Base-by-base conservation (phyloP, 2,888 invertebrate species). In the Xylocampa areola region DNA sequence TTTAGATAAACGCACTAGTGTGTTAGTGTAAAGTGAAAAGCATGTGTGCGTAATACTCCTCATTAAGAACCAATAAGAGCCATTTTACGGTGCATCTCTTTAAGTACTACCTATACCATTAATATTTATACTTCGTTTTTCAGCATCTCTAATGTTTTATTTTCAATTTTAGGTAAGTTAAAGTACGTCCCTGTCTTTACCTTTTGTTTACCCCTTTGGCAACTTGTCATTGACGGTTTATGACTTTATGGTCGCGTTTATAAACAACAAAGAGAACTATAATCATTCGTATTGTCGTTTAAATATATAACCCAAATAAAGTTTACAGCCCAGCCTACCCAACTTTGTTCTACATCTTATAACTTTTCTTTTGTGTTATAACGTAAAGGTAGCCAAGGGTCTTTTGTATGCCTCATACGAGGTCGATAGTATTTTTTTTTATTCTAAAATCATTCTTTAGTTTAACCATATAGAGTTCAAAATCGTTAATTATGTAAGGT, bases 291-390 rank as follows among this genome's bases (percentile, higher is more conserved):
- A 77, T 86, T 88, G 77, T 83, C 68, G 62, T 63, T 19, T 50
- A 71, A 73, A 73, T 80, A 83, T 88, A 87, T 74, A 77, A 73
- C 76, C 65, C 64, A 78, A 82, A 86, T 87, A 89, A 88, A 87
- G 25, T 65, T 76, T 55, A 75, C 74, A 66, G 58, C 57, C 7
- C 13, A 7, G 13, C 45, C 36, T 45, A 23, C 27, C 13, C 25
- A 16, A 49, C 37, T 48, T 59, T 68, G 58, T 69, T 52, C 16
- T 37, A 29, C 35, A 37, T 39, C 30, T 25, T 48, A 32, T 19
- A 23, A 48, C 43, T 21, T 14, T 7, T 27, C 41, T 52, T 30
- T 62, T 44, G 17, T 41, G 16, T 1, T 16, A 37, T 36, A 55
- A 29, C 37, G 32, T 16, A 37, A 58, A 39, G 70, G 57, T 55